Evolutionary conservation across 2,113 vertebrate species (phyloP).

Genomic region (Colinus virginianus): DNA sequence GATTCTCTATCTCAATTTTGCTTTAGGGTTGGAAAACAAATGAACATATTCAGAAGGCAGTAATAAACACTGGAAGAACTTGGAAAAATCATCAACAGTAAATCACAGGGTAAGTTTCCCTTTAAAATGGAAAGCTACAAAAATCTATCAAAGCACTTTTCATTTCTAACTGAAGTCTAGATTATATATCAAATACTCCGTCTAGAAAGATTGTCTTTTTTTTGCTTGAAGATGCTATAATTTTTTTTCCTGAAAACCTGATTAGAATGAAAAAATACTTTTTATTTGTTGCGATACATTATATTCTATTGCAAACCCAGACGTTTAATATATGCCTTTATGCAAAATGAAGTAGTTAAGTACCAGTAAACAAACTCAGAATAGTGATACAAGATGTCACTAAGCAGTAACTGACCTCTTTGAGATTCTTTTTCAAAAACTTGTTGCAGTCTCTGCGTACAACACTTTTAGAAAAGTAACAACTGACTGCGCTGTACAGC

Average conservation of each 20-base stretch:
- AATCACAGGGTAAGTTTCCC: background rate
- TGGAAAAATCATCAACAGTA: background rate
- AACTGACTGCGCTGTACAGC: background rate
- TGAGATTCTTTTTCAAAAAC: background rate
- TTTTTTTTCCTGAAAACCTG: background rate
- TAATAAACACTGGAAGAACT: background rate
- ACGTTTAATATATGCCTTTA: background rate
- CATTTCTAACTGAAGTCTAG: background rate
- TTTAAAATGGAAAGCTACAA: background rate
- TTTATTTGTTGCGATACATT: background rate
- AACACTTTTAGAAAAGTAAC: background rate
- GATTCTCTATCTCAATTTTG: background rate
- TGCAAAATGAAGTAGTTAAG: background rate
- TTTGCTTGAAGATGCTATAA: background rate
- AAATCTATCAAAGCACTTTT: background rate
- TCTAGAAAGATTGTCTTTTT: background rate
- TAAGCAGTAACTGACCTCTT: background rate
- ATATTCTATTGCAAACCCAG: background rate
- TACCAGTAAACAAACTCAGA: background rate
- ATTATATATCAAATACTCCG: background rate
- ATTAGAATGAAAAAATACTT: background rate
- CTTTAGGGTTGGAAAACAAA: background rate
- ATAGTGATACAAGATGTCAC: background rate
- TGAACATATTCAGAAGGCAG: background rate
- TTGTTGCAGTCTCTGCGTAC: background rate